Conservation (phyloP, 2,113 vertebrate species). For the Paramormyrops kingsleyae region DNA sequence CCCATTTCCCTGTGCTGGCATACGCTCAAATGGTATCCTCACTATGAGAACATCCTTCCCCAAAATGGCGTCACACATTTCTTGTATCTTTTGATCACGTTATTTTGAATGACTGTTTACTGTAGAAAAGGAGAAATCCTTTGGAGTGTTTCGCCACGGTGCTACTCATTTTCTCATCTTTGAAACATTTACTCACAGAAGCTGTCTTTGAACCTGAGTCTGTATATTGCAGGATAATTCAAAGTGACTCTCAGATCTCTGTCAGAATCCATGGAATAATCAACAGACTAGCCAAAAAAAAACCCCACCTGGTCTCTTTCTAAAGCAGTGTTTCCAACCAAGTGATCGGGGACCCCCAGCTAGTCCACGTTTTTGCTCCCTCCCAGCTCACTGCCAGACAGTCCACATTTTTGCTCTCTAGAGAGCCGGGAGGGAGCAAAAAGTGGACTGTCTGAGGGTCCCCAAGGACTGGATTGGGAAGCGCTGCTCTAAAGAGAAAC, state of each 20-base stretch:
- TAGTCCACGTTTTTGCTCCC: neutral
- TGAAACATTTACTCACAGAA: neutral
- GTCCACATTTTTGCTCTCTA: neutral
- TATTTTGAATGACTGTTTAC: neutral
- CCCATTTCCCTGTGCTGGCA: slow-evolving; percentile 35
- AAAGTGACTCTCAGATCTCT: neutral
- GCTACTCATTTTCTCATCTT: neutral
- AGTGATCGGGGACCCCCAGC: neutral
- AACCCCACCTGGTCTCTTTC: neutral
- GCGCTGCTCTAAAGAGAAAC: neutral
- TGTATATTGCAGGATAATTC: neutral
- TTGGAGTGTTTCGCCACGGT: neutral
- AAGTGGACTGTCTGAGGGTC: neutral
- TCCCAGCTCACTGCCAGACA: neutral
- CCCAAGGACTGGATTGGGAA: neutral
- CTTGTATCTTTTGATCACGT: neutral
- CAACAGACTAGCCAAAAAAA: neutral
- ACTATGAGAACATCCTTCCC: slow-evolving; percentile 33
- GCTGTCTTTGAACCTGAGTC: neutral
- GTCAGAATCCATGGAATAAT: neutral
- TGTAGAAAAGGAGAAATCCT: neutral
- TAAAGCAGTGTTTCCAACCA: neutral
- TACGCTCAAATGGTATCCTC: slow-evolving; percentile 30
- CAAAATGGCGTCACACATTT: slow-evolving; percentile 4
- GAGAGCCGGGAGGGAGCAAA: neutral